Evolutionary conservation across 2,113 vertebrate genomes (phyloP).

Genomic region (Nicator chloris): DNA sequence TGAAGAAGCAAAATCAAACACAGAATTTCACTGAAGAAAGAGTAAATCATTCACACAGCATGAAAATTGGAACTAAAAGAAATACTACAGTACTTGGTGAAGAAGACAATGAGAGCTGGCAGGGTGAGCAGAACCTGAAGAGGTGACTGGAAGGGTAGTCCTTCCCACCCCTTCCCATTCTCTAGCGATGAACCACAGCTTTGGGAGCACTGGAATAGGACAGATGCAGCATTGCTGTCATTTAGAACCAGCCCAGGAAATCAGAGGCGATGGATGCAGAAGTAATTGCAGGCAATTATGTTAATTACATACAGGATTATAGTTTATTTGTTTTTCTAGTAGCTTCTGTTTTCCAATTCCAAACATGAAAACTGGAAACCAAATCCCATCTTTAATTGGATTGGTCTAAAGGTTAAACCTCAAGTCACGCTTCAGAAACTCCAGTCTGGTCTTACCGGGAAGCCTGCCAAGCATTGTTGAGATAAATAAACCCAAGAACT

Average conservation of each 20-base stretch:
- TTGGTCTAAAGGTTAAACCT: background rate
- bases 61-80: background rate
- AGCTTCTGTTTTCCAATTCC: background rate
- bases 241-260: background rate
- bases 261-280: background rate
- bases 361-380: background rate
- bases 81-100: background rate
- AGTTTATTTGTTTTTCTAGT: background rate
- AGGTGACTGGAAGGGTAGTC: background rate
- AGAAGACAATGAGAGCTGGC: background rate
- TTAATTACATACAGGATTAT: background rate
- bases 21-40: background rate
- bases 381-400: background rate
- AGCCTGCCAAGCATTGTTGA: background rate
- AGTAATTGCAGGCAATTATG: background rate
- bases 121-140: background rate
- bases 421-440: background rate
- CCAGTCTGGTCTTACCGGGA: background rate
- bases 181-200: background rate
- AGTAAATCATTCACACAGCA: background rate
- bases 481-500: background rate
- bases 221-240: accelerated
- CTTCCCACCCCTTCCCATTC: background rate
- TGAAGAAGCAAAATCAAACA: background rate
- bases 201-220: accelerated